phyloP scores from a whole-genome alignment of 2,888 invertebrate genomes.

The Xanthostigma xanthostigma region DNA sequence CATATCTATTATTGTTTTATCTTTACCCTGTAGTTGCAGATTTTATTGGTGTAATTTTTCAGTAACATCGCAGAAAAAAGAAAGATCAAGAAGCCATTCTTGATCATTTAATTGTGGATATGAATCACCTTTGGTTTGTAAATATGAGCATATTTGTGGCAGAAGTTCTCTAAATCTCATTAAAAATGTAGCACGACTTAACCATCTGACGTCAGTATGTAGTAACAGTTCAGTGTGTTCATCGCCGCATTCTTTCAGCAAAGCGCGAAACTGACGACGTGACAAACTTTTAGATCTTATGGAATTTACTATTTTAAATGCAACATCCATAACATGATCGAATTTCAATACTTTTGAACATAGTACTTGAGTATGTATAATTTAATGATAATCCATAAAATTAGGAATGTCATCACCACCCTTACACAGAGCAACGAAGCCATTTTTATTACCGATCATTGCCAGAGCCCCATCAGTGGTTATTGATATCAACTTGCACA shows the following conservation, averaged over 20 bases:
- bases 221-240: slow-evolving; percentile 1
- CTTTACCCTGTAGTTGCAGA: background rate
- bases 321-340: slow-evolving; percentile 5
- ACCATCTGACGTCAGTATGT: slow-evolving; percentile 6
- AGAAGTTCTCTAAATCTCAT: slow-evolving; percentile 1
- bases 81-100: too few species aligned
- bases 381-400: slow-evolving; percentile 12
- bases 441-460: slow-evolving; percentile 13
- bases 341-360: slow-evolving; percentile 10
- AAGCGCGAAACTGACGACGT: background rate
- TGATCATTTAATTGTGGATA: background rate
- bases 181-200: slow-evolving; percentile 5
- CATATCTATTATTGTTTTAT: too few species aligned
- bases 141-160: slow-evolving; percentile 1
- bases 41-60: background rate
- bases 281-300: background rate
- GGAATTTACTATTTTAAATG: slow-evolving; percentile 4
- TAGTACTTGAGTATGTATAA: slow-evolving; percentile 11
- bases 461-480: slow-evolving; percentile 16
- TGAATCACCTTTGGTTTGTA: background rate
- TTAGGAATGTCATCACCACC: slow-evolving; percentile 8
- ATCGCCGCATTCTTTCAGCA: background rate
- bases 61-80: background rate
- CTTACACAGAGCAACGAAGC: slow-evolving; percentile 12
- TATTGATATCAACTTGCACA: slow-evolving; percentile 14